Conservation (phyloP, 2,888 invertebrate species). For the Dicycla oo region DNA sequence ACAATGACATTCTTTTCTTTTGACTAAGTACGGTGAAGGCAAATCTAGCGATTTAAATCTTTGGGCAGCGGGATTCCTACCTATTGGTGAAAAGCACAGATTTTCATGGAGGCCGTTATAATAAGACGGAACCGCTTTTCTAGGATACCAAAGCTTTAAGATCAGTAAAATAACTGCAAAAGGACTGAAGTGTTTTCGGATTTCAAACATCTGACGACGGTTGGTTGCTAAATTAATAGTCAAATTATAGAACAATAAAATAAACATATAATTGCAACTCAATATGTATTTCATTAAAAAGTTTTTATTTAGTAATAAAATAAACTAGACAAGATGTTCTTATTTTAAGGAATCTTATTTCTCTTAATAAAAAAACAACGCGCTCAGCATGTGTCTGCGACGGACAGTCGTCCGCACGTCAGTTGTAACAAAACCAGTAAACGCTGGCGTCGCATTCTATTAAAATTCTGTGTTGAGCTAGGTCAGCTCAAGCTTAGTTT, state of each 20-base stretch:
- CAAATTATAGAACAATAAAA: neutral
- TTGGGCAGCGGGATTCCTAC: no score
- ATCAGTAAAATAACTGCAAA: no score
- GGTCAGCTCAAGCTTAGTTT: neutral
- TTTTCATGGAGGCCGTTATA: no score
- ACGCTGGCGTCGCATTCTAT: neutral
- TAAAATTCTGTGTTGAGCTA: neutral
- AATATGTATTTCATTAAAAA: neutral
- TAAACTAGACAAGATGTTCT: neutral
- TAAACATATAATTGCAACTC: neutral
- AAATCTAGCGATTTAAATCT: no score
- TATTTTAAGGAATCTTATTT: neutral
- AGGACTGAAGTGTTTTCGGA: no score
- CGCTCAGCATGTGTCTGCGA: neutral
- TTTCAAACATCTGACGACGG: neutral
- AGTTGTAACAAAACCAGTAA: neutral
- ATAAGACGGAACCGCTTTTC: no score
- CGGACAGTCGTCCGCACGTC: neutral
- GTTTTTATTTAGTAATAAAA: conserved; percentile 5
- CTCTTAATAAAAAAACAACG: neutral
- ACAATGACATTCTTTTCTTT: no score
- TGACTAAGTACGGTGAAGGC: no score
- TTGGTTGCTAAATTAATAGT: neutral
- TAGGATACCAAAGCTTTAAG: no score
- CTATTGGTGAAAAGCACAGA: no score